phyloP scores from a whole-genome alignment of 1,140 invertebrate species.

The Nebria ingens region DNA sequence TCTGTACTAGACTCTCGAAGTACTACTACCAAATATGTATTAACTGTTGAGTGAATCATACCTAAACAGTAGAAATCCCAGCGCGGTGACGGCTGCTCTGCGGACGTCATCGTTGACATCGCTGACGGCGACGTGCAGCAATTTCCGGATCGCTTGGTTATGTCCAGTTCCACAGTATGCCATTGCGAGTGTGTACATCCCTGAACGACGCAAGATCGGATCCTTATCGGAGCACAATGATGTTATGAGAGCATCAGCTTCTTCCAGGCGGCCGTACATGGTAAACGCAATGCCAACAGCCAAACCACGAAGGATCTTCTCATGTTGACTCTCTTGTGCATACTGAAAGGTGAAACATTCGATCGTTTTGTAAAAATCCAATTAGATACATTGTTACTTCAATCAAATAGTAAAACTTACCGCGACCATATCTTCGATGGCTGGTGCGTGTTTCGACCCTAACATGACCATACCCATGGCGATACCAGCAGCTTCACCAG shows the following conservation, averaged over 20 bases:
- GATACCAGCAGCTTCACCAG: constrained; percentile 94
- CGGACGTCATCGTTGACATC: constrained; percentile 99
- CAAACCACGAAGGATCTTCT: constrained; percentile 93
- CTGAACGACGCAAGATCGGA: constrained; percentile 79
- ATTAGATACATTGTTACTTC: no score
- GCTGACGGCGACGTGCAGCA: constrained; percentile 94
- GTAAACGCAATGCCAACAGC: constrained; percentile 93
- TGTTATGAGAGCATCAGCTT: constrained; percentile 89
- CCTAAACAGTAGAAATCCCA: constrained; percentile 74
- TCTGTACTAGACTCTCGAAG: no score
- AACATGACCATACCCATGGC: constrained; percentile 99
- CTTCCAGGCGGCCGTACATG: constrained; percentile 94
- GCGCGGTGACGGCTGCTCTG: constrained; percentile 90
- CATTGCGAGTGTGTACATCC: constrained; percentile 96
- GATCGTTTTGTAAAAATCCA: no score
- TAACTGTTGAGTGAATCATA: constrained; percentile 18
- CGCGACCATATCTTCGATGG: constrained; percentile 91
- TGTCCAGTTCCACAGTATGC: constrained; percentile 98
- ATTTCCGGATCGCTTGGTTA: constrained; percentile 87
- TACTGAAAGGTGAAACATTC: no score
- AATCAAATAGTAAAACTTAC: constrained; percentile 46
- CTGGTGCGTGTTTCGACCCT: constrained; percentile 78
- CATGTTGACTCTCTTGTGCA: constrained; percentile 84
- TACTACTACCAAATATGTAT: no score
- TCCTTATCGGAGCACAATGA: constrained; percentile 78